Base-by-base conservation (phyloP, 2,113 vertebrate species). In the Malurus alboscapulatus region DNA sequence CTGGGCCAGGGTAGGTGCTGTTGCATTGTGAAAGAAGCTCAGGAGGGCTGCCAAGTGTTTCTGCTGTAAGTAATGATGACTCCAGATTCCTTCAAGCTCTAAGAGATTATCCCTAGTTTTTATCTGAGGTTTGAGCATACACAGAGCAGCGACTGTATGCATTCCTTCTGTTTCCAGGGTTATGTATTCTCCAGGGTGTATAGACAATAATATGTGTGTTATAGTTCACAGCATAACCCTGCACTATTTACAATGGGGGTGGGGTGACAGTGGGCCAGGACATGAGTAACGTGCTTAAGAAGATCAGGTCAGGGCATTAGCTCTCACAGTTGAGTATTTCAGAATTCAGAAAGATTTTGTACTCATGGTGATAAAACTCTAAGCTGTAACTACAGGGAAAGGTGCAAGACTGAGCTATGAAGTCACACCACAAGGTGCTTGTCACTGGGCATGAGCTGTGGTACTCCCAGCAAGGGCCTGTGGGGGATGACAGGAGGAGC, bases 271-370 rank as follows among this genome's bases (percentile, higher is more conserved):
- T 71, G 68, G 29, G 38, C 66, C 74, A 74, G 47, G 29, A 54
- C 50, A 38, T 38, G 61, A 71, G 13, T 92, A 94, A 82, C 48
- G 69, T 1, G 12, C 81, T 91, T 94, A 81, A 51, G 51, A 73
- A 95, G 84, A 53, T 91, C 48, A 40, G 58, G 21, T 88, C 44
- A 78, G 62, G 62, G 36, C 65, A 68, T 92, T 78, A 87, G 65
- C 40, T 88, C 61, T 87, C 69, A 48, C 77, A 68, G 4, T 32
- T 44, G 73, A 78, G 44, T 38, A 18, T 67, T 86, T 91, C 40
- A 75, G 69, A 82, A 81, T 81, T 86, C 61, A 77, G 59, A 69
- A 79, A 32, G 72, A 36, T 76, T 91, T 94, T 65, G 55, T 67
- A 14, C 44, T 78, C 4, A 6, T 42, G 14, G 17, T 71, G 73